A percentile compares a stretch with the other conserved stretches of the same genome.
Evolutionary conservation across 2,113 vertebrate genomes (phyloP).

Genomic region (Calypte anna): DNA sequence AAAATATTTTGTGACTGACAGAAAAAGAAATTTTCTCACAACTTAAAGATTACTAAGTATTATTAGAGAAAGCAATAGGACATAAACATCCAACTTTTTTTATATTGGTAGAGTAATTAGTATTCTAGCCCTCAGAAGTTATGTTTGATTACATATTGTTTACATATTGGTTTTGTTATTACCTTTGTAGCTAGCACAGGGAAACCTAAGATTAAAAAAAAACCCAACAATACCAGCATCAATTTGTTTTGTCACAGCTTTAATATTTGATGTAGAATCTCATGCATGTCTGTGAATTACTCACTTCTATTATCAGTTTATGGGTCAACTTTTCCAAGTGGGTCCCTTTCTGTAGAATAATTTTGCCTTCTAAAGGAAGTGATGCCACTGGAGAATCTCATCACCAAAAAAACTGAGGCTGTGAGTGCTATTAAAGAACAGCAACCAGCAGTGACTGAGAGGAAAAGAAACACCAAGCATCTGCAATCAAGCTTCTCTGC

Average conservation of each 20-base stretch:
- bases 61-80: not conserved
- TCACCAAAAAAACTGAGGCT: not conserved
- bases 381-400: not conserved
- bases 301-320: not conserved
- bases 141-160: not conserved
- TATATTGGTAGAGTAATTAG: not conserved
- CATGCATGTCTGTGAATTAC: not conserved
- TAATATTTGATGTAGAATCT: not conserved
- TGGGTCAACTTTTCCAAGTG: not conserved
- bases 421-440: not conserved
- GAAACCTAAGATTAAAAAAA: not conserved
- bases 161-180: not conserved
- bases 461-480: not conserved
- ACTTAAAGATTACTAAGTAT: not conserved
- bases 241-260: rapidly evolving
- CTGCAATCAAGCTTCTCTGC: not conserved
- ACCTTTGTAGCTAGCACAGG: not conserved
- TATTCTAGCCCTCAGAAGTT: not conserved
- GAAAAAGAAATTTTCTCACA: not conserved
- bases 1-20: not conserved
- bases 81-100: not conserved
- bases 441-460: not conserved
- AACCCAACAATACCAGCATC: not conserved
- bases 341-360: not conserved
- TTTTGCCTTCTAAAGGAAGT: not conserved